Conservation (phyloP, 2,797 vertebrate genomes). For the Sebastiscus albofasciatus region DNA sequence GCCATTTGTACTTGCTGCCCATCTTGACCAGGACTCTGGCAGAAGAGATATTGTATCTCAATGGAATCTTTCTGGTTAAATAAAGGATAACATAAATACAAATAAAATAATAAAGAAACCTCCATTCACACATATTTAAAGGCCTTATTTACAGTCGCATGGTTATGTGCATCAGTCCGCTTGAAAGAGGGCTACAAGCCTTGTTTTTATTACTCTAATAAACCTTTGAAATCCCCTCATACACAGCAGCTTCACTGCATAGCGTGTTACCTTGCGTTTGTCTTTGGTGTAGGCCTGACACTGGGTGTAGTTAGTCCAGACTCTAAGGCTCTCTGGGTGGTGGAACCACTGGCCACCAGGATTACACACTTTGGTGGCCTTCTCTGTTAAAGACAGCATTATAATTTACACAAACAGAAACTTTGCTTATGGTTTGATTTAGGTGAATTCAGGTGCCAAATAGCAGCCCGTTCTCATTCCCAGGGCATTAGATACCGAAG, state of each 20-base stretch:
- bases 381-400: slow-evolving; percentile 70
- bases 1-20: too few species aligned
- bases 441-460: background rate
- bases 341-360: slow-evolving; percentile 84
- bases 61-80: too few species aligned
- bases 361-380: slow-evolving; percentile 85
- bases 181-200: background rate
- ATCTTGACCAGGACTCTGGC: too few species aligned
- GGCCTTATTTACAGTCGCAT: background rate
- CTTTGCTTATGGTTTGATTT: background rate
- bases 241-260: background rate
- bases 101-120: background rate
- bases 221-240: background rate
- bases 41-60: too few species aligned
- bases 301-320: slow-evolving; percentile 86
- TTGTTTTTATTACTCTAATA: background rate
- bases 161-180: background rate
- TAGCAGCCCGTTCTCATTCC: too few species aligned
- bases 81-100: too few species aligned
- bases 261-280: slow-evolving; percentile 71
- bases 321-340: slow-evolving; percentile 83
- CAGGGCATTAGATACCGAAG: too few species aligned
- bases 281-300: slow-evolving; percentile 73
- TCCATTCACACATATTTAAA: background rate
- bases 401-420: background rate